Conservation (phyloP, 2,113 vertebrate species). For the Embiotoca jacksoni region DNA sequence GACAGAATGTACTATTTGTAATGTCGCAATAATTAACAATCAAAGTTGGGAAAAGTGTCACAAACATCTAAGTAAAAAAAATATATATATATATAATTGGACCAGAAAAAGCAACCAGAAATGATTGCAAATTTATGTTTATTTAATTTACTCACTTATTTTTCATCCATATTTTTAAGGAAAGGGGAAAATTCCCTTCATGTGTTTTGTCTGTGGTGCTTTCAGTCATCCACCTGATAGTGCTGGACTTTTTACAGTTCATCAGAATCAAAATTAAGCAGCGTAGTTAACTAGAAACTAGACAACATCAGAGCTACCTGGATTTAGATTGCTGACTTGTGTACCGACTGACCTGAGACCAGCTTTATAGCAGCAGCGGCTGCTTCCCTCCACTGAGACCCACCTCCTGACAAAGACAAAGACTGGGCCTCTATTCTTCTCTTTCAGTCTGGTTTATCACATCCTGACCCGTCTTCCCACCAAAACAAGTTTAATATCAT, state of each 20-base stretch:
- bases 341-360: not conserved
- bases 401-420: slow-evolving; percentile 11
- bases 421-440: not conserved
- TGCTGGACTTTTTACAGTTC: not conserved
- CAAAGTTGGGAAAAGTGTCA: slow-evolving; percentile 4
- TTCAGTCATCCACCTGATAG: too few relatives aligned
- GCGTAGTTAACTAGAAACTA: not conserved
- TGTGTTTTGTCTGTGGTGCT: too few relatives aligned
- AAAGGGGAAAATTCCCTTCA: too few relatives aligned
- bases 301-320: not conserved
- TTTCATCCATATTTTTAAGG: too few relatives aligned
- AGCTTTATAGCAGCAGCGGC: not conserved
- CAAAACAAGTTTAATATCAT: slow-evolving; percentile 29
- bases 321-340: not conserved
- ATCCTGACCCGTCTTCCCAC: not conserved
- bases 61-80: slow-evolving; percentile 1
- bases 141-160: too few relatives aligned
- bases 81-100: slow-evolving; percentile 2
- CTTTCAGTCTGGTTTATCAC: slow-evolving; percentile 13
- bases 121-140: too few relatives aligned
- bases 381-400: slow-evolving; percentile 16
- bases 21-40: slow-evolving; percentile 19
- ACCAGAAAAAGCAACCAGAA: not conserved
- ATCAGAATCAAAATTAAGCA: not conserved
- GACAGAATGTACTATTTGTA: not conserved